Base-by-base conservation (phyloP, 1,140 invertebrate species). In the Tetragnatha versicolor region DNA sequence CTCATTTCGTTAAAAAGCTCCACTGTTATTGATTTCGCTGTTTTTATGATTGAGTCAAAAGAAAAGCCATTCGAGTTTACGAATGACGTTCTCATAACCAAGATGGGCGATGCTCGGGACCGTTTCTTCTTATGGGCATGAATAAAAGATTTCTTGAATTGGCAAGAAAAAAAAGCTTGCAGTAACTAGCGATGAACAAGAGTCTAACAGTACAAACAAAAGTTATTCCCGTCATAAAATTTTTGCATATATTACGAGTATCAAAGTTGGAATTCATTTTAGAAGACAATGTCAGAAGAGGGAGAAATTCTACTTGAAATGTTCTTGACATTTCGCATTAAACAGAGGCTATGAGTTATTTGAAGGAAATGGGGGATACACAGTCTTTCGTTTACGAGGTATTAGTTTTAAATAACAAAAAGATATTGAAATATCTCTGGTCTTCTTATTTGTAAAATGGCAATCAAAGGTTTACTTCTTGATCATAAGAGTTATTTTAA, bases 91-190 rank as follows among this genome's bases (percentile, higher is more conserved):
- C 31, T 58, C 55, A 35, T 58, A 58, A 58, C 35, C 55, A 31
- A 31, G 35, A 58, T 58, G 55, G 55, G 55, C 55, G 55, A n/a
- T 7, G 55, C 31, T n/a, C 35, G 31, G 20, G 27, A 51, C 27
- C 49, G 20, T 25, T 51, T 22, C 55, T 58, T 33, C 55, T 35
- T 35, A 58, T 20, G 55, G 55, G 20, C 35, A 58, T 58, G 55
- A 58, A 58, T 58, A 58, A 58, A 58, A 58, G 55, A 58, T 58
- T 58, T 58, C 20, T 58, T 12, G 55, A 58, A 58, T 33, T 58
- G 55, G 31, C 31, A 33, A 58, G 10, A 58, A n/a, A 58, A 58
- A 58, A 58, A 33, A 7, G 29, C 27, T 31, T 31, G 29, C 53
- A 7, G 29, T 31, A n/a, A 14, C 31, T 20, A 33, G 35, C 31